Evolutionary conservation across 2,888 invertebrate species (phyloP), one percentile per base, ranked within the genome.

Genomic region (Plutella xylostella): DNA sequence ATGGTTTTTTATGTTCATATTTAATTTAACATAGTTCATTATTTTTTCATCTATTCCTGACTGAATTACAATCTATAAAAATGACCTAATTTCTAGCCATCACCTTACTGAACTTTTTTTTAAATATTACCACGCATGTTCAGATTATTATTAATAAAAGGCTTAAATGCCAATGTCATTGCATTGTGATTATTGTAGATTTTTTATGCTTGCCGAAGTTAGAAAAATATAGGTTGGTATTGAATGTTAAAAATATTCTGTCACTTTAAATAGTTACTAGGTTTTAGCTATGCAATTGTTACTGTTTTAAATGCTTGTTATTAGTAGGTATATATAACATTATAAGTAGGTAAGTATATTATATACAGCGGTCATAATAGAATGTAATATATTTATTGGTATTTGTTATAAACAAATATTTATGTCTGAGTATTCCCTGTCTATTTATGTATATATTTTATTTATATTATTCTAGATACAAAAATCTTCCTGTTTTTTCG

Each of bases 51-150:
- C n/a, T n/a, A n/a, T n/a, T n/a, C n/a, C n/a, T n/a, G n/a, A n/a
- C n/a, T n/a, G n/a, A n/a, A n/a, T n/a, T n/a, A n/a, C n/a, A n/a
- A n/a, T n/a, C n/a, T n/a, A n/a, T n/a, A n/a, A n/a, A n/a, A n/a
- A n/a, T n/a, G n/a, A n/a, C n/a, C n/a, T n/a, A n/a, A n/a, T n/a
- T n/a, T n/a, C n/a, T n/a, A n/a, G n/a, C n/a, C n/a, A n/a, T n/a
- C n/a, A n/a, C n/a, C n/a, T n/a, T n/a, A n/a, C 20, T 34, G 21
- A 33, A 33, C 33, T 42, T 33, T 42, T 31, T 34, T 40, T 30
- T 15, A 15, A 35, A 43, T 44, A 43, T 49, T 47, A 38, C 44
- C 25, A 37, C 7, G n/a, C 38, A 17, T 14, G 17, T 14, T 31
- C n/a, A n/a, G n/a, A 19, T 30, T 12, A 41, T 20, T 42, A 42